phyloP scores from a whole-genome alignment of 2,888 invertebrate genomes.

The Tricholauxania praeusta region DNA sequence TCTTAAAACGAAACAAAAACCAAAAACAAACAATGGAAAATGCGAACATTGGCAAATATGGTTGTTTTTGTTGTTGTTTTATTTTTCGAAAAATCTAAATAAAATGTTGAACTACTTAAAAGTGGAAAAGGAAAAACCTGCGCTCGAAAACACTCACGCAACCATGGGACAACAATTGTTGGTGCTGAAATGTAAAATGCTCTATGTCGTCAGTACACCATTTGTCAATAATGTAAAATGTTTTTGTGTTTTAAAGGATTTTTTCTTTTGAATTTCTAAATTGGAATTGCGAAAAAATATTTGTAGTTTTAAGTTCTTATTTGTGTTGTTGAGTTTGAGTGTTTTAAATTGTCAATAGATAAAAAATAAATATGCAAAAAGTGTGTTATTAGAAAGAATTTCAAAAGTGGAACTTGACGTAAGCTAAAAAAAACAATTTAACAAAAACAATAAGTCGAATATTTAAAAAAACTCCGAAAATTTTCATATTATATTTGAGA shows the following conservation, averaged over 20 bases:
- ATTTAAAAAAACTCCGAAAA: no score
- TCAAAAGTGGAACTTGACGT: no score
- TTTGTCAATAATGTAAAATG: conserved; percentile 6
- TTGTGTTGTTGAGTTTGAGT: neutral
- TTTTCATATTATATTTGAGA: no score
- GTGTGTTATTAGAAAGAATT: no score
- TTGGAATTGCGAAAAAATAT: neutral
- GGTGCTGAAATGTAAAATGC: neutral
- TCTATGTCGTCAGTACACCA: neutral
- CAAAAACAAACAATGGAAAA: neutral
- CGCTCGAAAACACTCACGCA: neutral
- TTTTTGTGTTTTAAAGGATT: neutral
- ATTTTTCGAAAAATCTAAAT: no score
- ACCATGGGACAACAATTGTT: neutral
- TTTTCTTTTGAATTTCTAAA: neutral
- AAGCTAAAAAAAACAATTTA: no score
- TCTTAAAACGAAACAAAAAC: neutral
- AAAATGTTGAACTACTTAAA: conserved; percentile 1
- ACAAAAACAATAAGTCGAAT: no score
- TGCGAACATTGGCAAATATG: conserved; percentile 2
- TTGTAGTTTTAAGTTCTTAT: neutral
- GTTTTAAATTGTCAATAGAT: no score
- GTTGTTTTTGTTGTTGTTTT: no score
- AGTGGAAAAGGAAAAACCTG: conserved; percentile 10
- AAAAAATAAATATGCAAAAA: no score